Evolutionary conservation across 2,888 invertebrate genomes (phyloP).

Genomic region (Nemoura dubitans): DNA sequence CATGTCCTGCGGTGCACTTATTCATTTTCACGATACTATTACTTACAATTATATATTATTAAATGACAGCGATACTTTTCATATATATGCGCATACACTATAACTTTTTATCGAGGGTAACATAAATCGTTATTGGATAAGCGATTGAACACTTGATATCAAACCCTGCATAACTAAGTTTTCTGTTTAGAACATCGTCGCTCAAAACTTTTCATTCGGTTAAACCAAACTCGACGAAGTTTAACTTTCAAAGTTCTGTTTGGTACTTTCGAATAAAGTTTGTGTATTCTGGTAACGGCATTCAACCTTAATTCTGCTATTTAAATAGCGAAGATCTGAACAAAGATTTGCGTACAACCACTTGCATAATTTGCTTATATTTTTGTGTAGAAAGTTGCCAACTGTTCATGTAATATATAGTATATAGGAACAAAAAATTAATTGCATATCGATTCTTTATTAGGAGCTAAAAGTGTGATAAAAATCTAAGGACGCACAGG

Average conservation of each 20-base stretch:
- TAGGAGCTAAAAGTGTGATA: not conserved
- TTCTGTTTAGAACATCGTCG: constrained; percentile 2
- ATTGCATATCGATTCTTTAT: not conserved
- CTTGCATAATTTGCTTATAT: not conserved
- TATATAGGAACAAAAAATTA: too few species aligned
- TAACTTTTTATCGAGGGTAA: not conserved
- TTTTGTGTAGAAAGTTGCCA: not conserved
- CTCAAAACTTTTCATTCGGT: constrained; percentile 5
- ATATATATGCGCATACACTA: not conserved
- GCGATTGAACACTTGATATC: not conserved
- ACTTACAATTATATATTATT: not conserved
- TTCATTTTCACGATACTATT: not conserved
- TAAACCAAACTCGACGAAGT: constrained; percentile 12
- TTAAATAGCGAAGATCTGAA: not conserved
- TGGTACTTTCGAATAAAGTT: constrained; percentile 12
- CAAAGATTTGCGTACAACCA: not conserved
- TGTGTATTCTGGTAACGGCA: constrained; percentile 7
- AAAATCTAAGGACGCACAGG: too few species aligned
- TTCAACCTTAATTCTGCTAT: constrained; percentile 9
- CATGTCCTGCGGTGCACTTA: not conserved
- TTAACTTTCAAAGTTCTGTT: constrained; percentile 12
- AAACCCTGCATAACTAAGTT: not conserved
- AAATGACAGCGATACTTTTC: not conserved
- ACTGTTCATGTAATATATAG: not conserved
- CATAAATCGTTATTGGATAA: not conserved